Conservation (phyloP, 2,888 invertebrate species). For the Alloplasta piceator region DNA sequence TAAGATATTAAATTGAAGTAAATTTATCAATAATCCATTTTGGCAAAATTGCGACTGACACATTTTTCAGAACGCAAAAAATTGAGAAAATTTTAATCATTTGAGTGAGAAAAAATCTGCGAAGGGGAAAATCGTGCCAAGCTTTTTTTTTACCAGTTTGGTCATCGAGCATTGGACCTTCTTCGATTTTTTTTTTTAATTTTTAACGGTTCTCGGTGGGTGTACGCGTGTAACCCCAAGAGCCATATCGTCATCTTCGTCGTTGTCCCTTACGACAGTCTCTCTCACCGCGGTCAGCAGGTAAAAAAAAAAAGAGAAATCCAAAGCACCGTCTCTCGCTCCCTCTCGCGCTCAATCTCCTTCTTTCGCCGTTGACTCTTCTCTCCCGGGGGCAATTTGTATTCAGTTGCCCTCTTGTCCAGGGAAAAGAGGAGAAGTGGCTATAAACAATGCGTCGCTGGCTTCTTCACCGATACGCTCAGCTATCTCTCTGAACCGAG, state of each 20-base stretch:
- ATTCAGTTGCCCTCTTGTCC: constrained; percentile 78
- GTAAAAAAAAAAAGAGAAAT: constrained; percentile 56
- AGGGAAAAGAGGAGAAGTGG: constrained; percentile 80
- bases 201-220: constrained; percentile 38
- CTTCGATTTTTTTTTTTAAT: constrained; percentile 23
- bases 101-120: too few relatives aligned
- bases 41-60: too few relatives aligned
- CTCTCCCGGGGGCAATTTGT: constrained; percentile 77
- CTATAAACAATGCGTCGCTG: constrained; percentile 82
- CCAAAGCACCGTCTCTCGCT: constrained; percentile 31
- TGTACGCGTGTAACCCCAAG: constrained; percentile 53
- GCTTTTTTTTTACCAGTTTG: not conserved
- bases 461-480: constrained; percentile 79
- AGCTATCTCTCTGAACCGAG: constrained; percentile 72
- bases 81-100: too few relatives aligned
- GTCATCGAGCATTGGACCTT: constrained; percentile 8
- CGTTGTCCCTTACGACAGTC: constrained; percentile 58
- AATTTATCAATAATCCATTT: too few relatives aligned
- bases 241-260: constrained; percentile 32
- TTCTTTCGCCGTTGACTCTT: constrained; percentile 57
- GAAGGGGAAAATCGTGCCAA: too few relatives aligned
- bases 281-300: constrained; percentile 66
- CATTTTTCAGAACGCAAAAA: too few relatives aligned
- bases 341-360: too few relatives aligned
- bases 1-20: too few relatives aligned